Percentiles rank a stretch among this genome's conserved stretches.
Evolutionary conservation across 2,797 vertebrate genomes (phyloP).

Genomic region (Acanthornis magna): DNA sequence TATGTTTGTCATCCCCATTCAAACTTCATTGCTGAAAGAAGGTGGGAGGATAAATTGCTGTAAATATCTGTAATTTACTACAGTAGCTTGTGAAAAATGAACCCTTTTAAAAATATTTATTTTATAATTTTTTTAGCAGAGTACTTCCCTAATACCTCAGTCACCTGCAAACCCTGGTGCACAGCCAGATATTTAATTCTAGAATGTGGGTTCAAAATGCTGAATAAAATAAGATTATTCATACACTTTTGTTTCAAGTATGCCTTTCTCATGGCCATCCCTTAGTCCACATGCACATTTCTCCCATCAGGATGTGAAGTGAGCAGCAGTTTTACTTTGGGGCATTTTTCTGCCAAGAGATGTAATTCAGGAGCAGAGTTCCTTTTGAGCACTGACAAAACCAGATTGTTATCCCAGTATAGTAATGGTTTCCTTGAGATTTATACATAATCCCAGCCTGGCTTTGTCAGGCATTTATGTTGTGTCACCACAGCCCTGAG

Average conservation of each 20-base stretch:
- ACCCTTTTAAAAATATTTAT: fast-evolving
- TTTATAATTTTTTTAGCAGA: background rate
- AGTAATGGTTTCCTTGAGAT: background rate
- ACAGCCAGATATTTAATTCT: background rate
- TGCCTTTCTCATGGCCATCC: background rate
- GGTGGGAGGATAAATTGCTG: background rate
- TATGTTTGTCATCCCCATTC: background rate
- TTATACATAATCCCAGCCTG: background rate
- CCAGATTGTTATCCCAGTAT: background rate
- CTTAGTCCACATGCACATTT: background rate
- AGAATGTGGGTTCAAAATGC: background rate
- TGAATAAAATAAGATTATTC: background rate
- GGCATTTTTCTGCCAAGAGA: background rate
- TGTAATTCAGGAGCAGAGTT: background rate
- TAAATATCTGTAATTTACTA: background rate
- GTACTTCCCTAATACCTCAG: background rate
- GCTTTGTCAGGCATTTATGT: background rate
- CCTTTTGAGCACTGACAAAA: background rate
- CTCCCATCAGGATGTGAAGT: background rate
- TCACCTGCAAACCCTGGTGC: background rate
- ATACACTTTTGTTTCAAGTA: background rate
- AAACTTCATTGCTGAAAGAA: background rate
- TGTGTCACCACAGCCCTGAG: background rate
- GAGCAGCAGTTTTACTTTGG: background rate
- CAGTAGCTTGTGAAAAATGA: background rate